Evolutionary conservation across 2,113 vertebrate genomes (phyloP), one percentile per base, ranked within the genome.

Genomic region (Ctenodactylus gundi): DNA sequence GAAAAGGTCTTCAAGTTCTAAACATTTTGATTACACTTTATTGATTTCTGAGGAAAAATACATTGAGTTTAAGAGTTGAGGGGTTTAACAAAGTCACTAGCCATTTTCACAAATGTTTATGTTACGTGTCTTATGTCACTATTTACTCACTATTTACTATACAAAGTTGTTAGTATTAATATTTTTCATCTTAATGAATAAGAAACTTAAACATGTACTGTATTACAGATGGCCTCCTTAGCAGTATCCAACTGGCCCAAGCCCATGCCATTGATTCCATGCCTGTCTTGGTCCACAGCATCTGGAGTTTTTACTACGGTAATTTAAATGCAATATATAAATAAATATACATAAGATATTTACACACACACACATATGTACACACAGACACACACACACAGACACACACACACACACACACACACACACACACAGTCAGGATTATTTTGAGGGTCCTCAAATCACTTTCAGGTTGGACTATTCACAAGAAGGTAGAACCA

Each of bases 281-380:
- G 99, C 98, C 98, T 99, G 88, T 99, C 99, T 77, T 99, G 99
- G 99, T 99, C 99, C 81, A 99, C 99, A 58, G 99, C 99, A 36
- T 99, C 99, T 34, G 99, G 98, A 83, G 99, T 99, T 95, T 99
- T 99, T 97, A 99, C 99, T 92, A 99, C 99, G 97, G 99, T 99
- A 99, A 99, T 96, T 62, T 93, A 78, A 11, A 64, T 58, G 53
- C 90, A 87, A 12, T 95, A n/a, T n/a, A n/a, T n/a, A n/a, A n/a
- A n/a, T n/a, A n/a, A n/a, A n/a, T n/a, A n/a, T n/a, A n/a, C n/a
- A n/a, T n/a, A n/a, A n/a, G n/a, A n/a, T n/a, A n/a, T n/a, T n/a
- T n/a, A n/a, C n/a, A n/a, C n/a, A n/a, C n/a, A n/a, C n/a, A n/a
- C n/a, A n/a, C n/a, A n/a, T n/a, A n/a, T n/a, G n/a, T n/a, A n/a